These are phyloP conservation scores for Cyaniris semiargus DNA, from an alignment of 2,888 invertebrate genomes.

Conservation along the genomic window DNA sequence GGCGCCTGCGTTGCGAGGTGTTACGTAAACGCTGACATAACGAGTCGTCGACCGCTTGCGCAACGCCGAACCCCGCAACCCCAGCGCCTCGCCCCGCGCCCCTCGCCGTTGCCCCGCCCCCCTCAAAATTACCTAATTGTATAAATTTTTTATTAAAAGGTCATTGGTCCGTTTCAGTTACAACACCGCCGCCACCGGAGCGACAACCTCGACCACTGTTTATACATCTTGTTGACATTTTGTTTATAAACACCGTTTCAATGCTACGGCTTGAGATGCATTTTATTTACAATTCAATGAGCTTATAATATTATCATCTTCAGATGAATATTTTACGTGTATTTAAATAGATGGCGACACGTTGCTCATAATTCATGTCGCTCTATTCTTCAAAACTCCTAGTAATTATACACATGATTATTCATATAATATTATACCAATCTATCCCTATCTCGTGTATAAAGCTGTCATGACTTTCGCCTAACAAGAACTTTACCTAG, in stretches of 20 bases:
- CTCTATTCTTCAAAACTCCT: too few relatives aligned
- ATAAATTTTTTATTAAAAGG: conserved; percentile 75
- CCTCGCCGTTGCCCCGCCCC: conserved; percentile 56
- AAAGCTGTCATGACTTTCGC: too few relatives aligned
- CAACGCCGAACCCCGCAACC: conserved; percentile 75
- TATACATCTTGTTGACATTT: conserved; percentile 57
- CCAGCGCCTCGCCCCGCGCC: conserved; percentile 54
- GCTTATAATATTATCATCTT: neutral
- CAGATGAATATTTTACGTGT: neutral
- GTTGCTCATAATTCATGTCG: neutral
- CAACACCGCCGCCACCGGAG: conserved; percentile 67
- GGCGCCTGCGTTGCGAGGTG: conserved; percentile 74
- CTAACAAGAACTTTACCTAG: too few relatives aligned
- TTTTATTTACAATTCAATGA: conserved; percentile 12
- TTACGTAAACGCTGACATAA: conserved; percentile 80
- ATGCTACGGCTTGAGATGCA: conserved; percentile 35
- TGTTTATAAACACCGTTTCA: conserved; percentile 51
- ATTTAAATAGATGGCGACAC: neutral
- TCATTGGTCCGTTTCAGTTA: conserved; percentile 69
- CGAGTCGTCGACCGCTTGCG: conserved; percentile 80
- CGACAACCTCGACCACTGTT: conserved; percentile 67
- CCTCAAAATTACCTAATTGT: conserved; percentile 72
- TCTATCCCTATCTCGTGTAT: too few relatives aligned
- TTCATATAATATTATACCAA: too few relatives aligned
- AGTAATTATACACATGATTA: too few relatives aligned